These are phyloP conservation scores for Procavia capensis DNA, from an alignment of 2,113 vertebrate genomes.

Conservation along the genomic window DNA sequence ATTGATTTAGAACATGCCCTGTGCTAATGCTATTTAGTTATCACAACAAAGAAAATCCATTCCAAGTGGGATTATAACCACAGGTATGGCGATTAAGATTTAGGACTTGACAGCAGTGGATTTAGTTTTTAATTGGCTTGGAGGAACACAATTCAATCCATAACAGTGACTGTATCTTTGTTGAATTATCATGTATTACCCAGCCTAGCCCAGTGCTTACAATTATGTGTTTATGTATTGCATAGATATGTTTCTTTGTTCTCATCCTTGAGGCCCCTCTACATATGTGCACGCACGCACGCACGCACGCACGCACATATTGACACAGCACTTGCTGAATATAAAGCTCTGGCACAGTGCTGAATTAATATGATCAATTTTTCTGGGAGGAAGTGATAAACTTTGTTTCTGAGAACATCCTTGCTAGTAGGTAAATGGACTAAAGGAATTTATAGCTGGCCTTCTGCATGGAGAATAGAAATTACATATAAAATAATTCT, in stretches of 20 bases:
- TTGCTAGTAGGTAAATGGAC: slow-evolving; percentile 30
- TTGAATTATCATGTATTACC: slow-evolving; percentile 15
- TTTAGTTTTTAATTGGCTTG: no score
- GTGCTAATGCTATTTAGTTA: neutral
- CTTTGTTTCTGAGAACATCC: slow-evolving; percentile 21
- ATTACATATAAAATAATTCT: slow-evolving; percentile 32
- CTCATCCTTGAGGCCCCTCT: neutral
- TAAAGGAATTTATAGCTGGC: neutral
- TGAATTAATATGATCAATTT: slow-evolving; percentile 32
- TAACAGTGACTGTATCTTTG: neutral
- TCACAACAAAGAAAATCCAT: no score
- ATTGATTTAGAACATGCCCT: neutral
- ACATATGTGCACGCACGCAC: neutral
- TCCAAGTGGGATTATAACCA: no score
- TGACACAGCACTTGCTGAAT: neutral
- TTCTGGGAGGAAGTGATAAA: neutral
- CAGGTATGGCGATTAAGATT: no score
- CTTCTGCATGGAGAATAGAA: slow-evolving; percentile 17
- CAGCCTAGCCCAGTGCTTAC: no score
- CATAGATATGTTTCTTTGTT: slow-evolving; percentile 9
- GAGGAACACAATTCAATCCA: neutral
- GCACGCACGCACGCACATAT: neutral
- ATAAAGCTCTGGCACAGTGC: neutral
- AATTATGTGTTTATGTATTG: slow-evolving; percentile 12
- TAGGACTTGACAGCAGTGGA: no score